Evolutionary conservation across 2,797 vertebrate species (phyloP).

Genomic region (Cyprinodon diabolis): DNA sequence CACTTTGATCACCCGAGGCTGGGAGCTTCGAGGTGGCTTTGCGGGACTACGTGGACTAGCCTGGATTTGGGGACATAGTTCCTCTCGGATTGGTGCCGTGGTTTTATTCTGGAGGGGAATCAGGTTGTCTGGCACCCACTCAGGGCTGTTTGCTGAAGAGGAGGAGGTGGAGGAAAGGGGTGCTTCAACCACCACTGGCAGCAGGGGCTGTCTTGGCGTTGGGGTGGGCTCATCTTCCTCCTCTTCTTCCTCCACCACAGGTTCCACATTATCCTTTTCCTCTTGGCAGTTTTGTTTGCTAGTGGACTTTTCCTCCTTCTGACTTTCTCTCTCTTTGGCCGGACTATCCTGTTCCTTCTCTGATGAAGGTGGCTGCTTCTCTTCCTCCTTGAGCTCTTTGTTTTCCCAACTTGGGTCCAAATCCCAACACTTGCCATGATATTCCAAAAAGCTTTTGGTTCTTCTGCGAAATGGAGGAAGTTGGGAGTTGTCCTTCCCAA

Average conservation of each 20-base stretch:
- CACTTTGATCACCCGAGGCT: conserved; percentile 70
- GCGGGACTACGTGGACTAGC: conserved; percentile 69
- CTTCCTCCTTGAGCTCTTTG: conserved; percentile 69
- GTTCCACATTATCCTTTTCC: conserved; percentile 66
- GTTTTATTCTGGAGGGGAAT: conserved; percentile 56
- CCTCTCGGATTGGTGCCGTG: conserved; percentile 63
- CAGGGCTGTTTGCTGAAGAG: conserved; percentile 67
- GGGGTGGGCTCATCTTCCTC: conserved; percentile 71
- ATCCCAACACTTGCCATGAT: conserved; percentile 82
- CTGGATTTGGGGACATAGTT: conserved; percentile 53
- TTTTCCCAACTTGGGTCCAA: conserved; percentile 64
- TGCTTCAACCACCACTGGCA: conserved; percentile 73
- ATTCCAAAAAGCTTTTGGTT: conserved; percentile 95
- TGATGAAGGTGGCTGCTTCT: conserved; percentile 58
- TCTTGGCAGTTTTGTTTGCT: conserved; percentile 65
- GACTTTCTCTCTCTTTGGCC: conserved; percentile 73
- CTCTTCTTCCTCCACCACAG: conserved; percentile 52
- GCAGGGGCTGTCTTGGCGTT: conserved; percentile 61
- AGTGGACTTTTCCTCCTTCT: conserved; percentile 74
- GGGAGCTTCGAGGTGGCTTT: conserved; percentile 70
- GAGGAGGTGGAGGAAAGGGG: conserved; percentile 71
- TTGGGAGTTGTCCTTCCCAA: conserved; percentile 87
- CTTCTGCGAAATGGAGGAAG: conserved; percentile 82
- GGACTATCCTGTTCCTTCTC: conserved; percentile 77
- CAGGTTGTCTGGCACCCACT: conserved; percentile 61